Evolutionary conservation across 2,888 invertebrate species (phyloP).

Genomic region (Sabatieria punctata): DNA sequence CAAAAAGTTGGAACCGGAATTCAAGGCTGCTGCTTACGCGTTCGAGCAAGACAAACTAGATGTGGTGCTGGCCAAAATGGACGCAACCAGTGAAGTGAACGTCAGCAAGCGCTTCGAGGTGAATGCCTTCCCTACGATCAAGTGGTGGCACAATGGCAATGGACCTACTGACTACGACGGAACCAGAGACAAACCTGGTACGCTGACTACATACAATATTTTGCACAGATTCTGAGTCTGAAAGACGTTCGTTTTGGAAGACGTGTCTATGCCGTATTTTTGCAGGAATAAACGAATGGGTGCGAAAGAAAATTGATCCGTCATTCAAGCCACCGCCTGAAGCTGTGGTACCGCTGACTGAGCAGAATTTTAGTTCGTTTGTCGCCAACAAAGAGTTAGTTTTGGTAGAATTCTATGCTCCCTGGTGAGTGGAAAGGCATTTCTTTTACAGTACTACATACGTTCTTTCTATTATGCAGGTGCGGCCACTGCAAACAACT

Average conservation of each 20-base stretch:
- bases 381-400: slow-evolving; percentile 35
- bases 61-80: too few relatives aligned
- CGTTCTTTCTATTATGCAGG: too few relatives aligned
- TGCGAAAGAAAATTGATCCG: slow-evolving; percentile 38
- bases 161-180: slow-evolving; percentile 40
- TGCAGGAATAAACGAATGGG: slow-evolving; percentile 39
- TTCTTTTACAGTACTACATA: too few relatives aligned
- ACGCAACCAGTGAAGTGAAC: slow-evolving; percentile 37
- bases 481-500: slow-evolving; percentile 39
- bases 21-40: slow-evolving; percentile 35
- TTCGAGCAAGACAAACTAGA: too few relatives aligned
- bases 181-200: slow-evolving; percentile 31
- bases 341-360: slow-evolving; percentile 38
- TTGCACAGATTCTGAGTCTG: too few relatives aligned
- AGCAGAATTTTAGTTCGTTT: slow-evolving; percentile 38
- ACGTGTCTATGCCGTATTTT: too few relatives aligned
- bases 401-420: slow-evolving; percentile 44
- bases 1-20: slow-evolving; percentile 37
- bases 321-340: slow-evolving; percentile 42
- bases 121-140: slow-evolving; percentile 41
- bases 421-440: slow-evolving; percentile 40
- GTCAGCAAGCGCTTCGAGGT: slow-evolving; percentile 37
- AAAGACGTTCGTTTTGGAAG: too few relatives aligned
- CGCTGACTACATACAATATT: too few relatives aligned
- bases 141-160: slow-evolving; percentile 39